These are phyloP conservation scores for Connochaetes taurinus DNA, from an alignment of 2,113 vertebrate genomes.

Conservation along the genomic window DNA sequence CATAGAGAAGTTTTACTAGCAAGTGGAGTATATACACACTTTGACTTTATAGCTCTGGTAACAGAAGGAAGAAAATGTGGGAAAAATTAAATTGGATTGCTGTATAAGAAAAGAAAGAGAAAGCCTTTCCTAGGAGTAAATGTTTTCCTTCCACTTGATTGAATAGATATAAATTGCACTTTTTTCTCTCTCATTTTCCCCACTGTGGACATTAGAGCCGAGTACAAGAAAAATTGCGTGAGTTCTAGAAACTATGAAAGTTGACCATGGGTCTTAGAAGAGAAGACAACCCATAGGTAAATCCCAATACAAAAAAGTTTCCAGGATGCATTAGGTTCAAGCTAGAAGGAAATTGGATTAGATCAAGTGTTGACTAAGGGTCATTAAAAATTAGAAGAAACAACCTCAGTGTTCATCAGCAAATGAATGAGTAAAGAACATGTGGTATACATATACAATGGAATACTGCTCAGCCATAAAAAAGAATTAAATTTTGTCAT, in stretches of 20 bases:
- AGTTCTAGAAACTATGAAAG: background rate
- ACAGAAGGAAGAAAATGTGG: background rate
- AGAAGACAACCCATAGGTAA: background rate
- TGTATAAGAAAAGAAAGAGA: background rate
- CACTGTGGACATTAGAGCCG: background rate
- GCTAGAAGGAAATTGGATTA: background rate
- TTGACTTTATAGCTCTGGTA: background rate
- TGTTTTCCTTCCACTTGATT: background rate
- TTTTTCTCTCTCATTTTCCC: background rate
- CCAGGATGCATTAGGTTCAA: background rate
- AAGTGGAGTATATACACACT: background rate
- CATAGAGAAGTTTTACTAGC: background rate
- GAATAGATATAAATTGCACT: background rate
- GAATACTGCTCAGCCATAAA: background rate
- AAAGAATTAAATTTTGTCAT: background rate
- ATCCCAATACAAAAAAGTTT: background rate
- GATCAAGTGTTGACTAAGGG: background rate
- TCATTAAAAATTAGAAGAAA: background rate
- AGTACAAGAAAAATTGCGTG: background rate
- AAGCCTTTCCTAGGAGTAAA: background rate
- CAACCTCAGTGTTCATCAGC: background rate
- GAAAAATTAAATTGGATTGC: background rate
- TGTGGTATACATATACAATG: background rate
- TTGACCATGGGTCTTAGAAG: background rate
- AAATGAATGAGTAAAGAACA: background rate